Evolutionary conservation across 2,888 invertebrate genomes (phyloP).

Genomic region (Ernsta delagoae): DNA sequence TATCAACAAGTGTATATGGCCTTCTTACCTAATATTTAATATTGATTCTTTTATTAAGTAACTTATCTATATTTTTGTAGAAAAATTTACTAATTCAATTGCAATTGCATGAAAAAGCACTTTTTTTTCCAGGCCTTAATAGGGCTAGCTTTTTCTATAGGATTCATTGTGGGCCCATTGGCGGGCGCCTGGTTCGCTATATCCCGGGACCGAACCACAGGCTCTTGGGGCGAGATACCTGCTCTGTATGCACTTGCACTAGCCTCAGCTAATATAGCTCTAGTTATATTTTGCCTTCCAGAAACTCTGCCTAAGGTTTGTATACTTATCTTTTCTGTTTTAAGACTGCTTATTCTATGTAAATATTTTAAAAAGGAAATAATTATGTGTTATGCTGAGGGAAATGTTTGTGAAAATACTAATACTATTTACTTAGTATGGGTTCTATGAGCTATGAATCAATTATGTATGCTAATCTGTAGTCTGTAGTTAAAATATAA

Average conservation of each 20-base stretch:
- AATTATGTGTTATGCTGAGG: too few relatives aligned
- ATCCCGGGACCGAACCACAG: constrained; percentile 81
- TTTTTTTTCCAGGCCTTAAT: constrained; percentile 92
- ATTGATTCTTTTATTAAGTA: too few relatives aligned
- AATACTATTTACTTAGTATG: too few relatives aligned
- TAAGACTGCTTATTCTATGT: not conserved
- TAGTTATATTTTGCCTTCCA: constrained; percentile 89
- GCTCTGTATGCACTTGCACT: constrained; percentile 91
- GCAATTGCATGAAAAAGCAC: constrained; percentile 2
- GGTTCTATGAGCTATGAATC: too few relatives aligned
- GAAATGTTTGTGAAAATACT: not conserved
- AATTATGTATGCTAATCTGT: too few relatives aligned
- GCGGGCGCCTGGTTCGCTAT: constrained; percentile 96
- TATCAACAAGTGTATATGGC: too few relatives aligned
- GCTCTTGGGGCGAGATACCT: constrained; percentile 92
- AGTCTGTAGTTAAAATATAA: too few relatives aligned
- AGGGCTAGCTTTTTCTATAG: constrained; percentile 98
- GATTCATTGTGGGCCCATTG: constrained; percentile 98
- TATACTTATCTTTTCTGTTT: not conserved
- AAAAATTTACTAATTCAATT: too few relatives aligned
- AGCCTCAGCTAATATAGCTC: constrained; percentile 90
- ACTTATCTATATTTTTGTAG: too few relatives aligned
- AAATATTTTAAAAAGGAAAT: not conserved
- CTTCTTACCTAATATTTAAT: too few relatives aligned
- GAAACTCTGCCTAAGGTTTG: constrained; percentile 88